phyloP scores from a whole-genome alignment of 2,888 invertebrate species.

The Axea sp. region DNA sequence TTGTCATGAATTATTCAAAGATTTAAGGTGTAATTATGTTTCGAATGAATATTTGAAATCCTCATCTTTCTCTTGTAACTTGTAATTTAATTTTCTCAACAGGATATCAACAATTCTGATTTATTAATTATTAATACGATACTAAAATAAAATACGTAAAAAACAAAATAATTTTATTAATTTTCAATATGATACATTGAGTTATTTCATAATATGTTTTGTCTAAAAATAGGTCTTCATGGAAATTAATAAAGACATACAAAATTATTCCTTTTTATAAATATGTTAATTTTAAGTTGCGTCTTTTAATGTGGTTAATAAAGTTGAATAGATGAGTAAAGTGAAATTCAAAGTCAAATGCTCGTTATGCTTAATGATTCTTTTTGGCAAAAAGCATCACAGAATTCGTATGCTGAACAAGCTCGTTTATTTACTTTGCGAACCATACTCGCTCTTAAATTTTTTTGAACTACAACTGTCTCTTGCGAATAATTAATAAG shows the following conservation, averaged over 20 bases:
- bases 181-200: too few relatives aligned
- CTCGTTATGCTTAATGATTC: constrained; percentile 25
- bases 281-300: constrained; percentile 12
- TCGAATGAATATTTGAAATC: constrained; percentile 9
- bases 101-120: too few relatives aligned
- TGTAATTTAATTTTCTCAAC: too few relatives aligned
- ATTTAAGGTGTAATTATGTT: constrained; percentile 25
- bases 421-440: constrained; percentile 20
- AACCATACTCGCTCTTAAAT: neutral
- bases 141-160: too few relatives aligned
- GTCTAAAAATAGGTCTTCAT: too few relatives aligned
- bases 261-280: too few relatives aligned
- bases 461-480: neutral
- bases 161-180: too few relatives aligned
- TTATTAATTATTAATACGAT: too few relatives aligned
- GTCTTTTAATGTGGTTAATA: constrained; percentile 6
- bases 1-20: constrained; percentile 36
- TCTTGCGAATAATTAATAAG: neutral
- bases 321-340: constrained; percentile 1
- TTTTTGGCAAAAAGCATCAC: constrained; percentile 9
- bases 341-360: constrained; percentile 22
- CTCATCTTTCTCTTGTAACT: too few relatives aligned
- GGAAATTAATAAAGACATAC: too few relatives aligned
- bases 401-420: constrained; percentile 5
- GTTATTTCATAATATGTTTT: too few relatives aligned